These are phyloP conservation scores for Aptenodytes patagonicus DNA, from an alignment of 2,113 vertebrate species.

Conservation along the genomic window DNA sequence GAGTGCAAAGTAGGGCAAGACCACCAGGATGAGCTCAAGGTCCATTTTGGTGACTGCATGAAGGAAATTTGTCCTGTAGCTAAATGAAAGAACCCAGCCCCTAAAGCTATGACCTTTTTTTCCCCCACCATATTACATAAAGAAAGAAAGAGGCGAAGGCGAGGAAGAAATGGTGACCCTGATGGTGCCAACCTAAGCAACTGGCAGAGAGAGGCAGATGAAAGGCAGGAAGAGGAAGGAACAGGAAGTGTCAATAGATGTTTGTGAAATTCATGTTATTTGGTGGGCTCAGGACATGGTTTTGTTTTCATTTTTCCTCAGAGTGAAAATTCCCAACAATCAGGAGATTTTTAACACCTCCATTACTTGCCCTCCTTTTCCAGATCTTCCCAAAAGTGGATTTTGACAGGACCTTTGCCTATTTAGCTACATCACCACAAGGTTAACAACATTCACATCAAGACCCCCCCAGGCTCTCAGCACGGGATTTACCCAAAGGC, in stretches of 20 bases:
- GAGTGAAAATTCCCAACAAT: neutral
- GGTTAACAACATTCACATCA: neutral
- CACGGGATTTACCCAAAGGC: neutral
- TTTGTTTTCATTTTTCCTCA: neutral
- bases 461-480: neutral
- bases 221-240: neutral
- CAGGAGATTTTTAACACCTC: neutral
- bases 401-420: neutral
- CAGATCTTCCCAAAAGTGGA: neutral
- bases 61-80: neutral
- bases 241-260: neutral
- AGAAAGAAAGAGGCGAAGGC: neutral
- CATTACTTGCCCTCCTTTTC: neutral
- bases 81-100: neutral
- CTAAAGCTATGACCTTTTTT: neutral
- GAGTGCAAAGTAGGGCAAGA: neutral
- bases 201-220: neutral
- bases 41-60: neutral
- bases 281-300: neutral
- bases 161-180: neutral
- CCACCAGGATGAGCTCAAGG: neutral
- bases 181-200: neutral
- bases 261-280: neutral
- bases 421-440: neutral
- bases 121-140: rapidly evolving